Evolutionary conservation across 2,797 vertebrate species (phyloP).

Genomic region (Fistularia tabacaria): DNA sequence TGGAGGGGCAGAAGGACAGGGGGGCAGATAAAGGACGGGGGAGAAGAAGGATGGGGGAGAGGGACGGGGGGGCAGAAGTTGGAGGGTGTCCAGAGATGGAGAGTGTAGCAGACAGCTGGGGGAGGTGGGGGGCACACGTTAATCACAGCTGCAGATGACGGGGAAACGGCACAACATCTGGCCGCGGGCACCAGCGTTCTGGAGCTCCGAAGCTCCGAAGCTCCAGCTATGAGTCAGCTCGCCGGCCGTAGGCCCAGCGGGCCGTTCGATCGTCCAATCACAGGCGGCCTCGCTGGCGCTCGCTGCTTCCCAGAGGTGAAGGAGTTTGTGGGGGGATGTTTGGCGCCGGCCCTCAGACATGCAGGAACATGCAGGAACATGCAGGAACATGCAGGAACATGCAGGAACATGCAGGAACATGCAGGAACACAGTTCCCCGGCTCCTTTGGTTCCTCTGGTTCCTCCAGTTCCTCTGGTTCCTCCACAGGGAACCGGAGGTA

Average conservation of each 20-base stretch:
- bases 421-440: too few species aligned
- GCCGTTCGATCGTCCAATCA: slow-evolving; percentile 42
- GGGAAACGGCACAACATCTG: slow-evolving; percentile 50
- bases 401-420: too few species aligned
- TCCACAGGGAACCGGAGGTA: too few species aligned
- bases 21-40: slow-evolving; percentile 17
- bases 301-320: slow-evolving; percentile 37
- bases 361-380: too few species aligned
- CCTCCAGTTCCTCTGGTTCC: too few species aligned
- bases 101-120: slow-evolving; percentile 40
- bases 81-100: slow-evolving; percentile 21
- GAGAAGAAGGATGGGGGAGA: slow-evolving; percentile 16
- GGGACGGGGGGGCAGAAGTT: slow-evolving; percentile 28
- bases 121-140: slow-evolving; percentile 50
- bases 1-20: slow-evolving; percentile 29
- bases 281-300: slow-evolving; percentile 45
- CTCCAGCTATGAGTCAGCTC: slow-evolving; percentile 53
- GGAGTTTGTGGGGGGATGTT: slow-evolving; percentile 14
- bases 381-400: too few species aligned
- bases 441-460: too few species aligned
- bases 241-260: slow-evolving; percentile 39
- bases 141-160: slow-evolving; percentile 67
- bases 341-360: too few species aligned
- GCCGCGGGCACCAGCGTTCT: slow-evolving; percentile 46
- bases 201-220: slow-evolving; percentile 35